A percentile compares a stretch with the other conserved stretches of the same genome.
phyloP scores from a whole-genome alignment of 1,140 invertebrate genomes.

The Portunus trituberculatus region DNA sequence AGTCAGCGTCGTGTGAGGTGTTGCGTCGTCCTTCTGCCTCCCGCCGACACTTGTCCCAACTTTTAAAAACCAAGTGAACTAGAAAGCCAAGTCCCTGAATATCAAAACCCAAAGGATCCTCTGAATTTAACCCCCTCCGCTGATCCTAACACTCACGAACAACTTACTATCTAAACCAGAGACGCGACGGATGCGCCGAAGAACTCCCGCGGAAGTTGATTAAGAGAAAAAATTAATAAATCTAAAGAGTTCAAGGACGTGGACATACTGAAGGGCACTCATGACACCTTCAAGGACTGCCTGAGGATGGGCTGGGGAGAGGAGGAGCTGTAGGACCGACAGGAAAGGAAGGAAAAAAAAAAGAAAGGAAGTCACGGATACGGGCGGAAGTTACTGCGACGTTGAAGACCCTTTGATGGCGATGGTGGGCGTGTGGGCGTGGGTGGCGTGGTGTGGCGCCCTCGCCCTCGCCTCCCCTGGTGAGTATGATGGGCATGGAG shows the following conservation, averaged over 20 bases:
- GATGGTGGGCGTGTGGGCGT: slow-evolving; percentile 15
- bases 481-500: background rate
- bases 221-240: background rate
- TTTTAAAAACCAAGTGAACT: background rate
- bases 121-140: no score
- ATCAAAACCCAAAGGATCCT: no score
- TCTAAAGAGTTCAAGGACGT: background rate
- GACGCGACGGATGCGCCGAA: background rate
- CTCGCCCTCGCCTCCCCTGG: background rate
- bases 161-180: background rate
- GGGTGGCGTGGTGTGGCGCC: slow-evolving; percentile 5
- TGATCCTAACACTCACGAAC: background rate
- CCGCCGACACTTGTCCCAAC: background rate
- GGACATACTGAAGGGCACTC: background rate
- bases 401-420: slow-evolving; percentile 1
- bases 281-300: background rate
- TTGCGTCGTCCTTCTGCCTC: background rate
- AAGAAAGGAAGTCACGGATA: background rate
- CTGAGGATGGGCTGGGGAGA: background rate
- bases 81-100: background rate
- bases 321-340: background rate
- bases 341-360: background rate
- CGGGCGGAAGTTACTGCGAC: background rate
- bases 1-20: background rate
- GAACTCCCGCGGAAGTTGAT: background rate